A percentile compares a stretch with the other conserved stretches of the same genome.
Conservation (phyloP, 1,140 invertebrate species). For the Capitella teleta region DNA sequence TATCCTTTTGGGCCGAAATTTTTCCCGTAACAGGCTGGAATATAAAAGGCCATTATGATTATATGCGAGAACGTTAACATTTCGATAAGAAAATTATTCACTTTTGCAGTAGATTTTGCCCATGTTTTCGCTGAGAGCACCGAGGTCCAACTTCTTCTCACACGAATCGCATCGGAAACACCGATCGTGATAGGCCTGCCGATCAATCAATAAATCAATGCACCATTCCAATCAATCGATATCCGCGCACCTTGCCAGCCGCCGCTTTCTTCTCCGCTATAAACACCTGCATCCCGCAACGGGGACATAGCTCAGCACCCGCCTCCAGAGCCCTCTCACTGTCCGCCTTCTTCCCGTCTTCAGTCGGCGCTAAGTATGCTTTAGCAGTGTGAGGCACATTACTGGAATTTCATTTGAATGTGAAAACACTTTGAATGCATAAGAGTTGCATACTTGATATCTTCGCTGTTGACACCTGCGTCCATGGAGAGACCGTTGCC, state of each 20-base stretch:
- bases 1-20: too few relatives aligned
- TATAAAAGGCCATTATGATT: too few relatives aligned
- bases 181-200: too few relatives aligned
- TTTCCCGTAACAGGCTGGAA: too few relatives aligned
- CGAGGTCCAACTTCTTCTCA: too few relatives aligned
- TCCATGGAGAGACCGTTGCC: conserved; percentile 6
- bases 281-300: conserved; percentile 2
- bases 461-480: background rate
- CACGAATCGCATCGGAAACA: too few relatives aligned
- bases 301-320: background rate
- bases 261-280: background rate
- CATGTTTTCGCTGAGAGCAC: too few relatives aligned
- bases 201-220: too few relatives aligned
- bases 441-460: background rate
- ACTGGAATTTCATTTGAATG: conserved; percentile 1
- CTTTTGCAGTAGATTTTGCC: too few relatives aligned
- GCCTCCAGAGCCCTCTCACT: background rate
- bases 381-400: conserved; percentile 7
- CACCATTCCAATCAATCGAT: too few relatives aligned
- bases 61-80: too few relatives aligned
- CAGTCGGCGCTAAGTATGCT: conserved; percentile 1
- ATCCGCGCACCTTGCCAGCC: conserved; percentile 6
- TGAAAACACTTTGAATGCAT: background rate
- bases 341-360: background rate
- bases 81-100: too few relatives aligned